phyloP scores from a whole-genome alignment of 2,888 invertebrate genomes.

The Campopleginae sp. region DNA sequence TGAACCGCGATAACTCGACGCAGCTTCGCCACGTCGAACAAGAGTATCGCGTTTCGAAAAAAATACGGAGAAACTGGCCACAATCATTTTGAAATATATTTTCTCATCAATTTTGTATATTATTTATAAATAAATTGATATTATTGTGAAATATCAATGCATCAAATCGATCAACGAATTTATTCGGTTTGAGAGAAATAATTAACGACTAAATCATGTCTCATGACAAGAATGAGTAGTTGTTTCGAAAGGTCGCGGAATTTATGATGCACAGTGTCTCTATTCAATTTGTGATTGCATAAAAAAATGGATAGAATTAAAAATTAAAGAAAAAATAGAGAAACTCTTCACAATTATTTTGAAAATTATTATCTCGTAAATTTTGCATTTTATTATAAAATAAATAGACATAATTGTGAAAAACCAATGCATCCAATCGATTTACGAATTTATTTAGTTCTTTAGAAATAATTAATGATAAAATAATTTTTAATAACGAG shows the following conservation, averaged over 20 bases:
- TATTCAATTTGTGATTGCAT: neutral
- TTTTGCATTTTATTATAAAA: neutral
- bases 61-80: neutral
- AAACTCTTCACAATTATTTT: no score
- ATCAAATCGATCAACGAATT: neutral
- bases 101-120: neutral
- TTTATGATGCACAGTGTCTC: neutral
- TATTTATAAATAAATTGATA: neutral
- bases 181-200: neutral
- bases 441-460: neutral
- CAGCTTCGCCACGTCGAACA: neutral
- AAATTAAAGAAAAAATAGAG: conserved; percentile 15
- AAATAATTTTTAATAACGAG: neutral
- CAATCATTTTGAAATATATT: neutral
- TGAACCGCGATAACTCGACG: neutral
- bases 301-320: neutral
- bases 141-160: neutral
- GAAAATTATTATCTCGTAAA: neutral
- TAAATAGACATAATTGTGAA: neutral
- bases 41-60: neutral
- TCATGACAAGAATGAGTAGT: neutral
- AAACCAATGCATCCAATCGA: neutral
- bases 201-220: neutral
- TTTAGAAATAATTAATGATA: neutral
- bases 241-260: neutral